These are phyloP conservation scores for Meloe dianella DNA, from an alignment of 2,888 invertebrate genomes.

Conservation along the genomic window DNA sequence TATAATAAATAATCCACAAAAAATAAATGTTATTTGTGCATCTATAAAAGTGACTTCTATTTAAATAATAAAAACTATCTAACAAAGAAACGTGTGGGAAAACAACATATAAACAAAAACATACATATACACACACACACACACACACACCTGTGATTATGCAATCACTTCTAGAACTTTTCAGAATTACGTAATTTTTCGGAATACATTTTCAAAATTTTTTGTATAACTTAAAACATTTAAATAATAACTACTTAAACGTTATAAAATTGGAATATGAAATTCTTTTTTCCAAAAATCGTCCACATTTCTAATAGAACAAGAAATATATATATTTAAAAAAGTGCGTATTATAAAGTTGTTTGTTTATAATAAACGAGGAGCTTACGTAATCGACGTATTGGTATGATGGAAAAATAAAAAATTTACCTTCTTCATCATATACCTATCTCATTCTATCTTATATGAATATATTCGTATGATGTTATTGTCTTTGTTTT, in stretches of 20 bases:
- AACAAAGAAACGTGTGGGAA: background rate
- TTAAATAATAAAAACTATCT: background rate
- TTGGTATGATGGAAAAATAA: background rate
- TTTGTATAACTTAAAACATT: no score
- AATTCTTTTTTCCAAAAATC: background rate
- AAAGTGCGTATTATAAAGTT: background rate
- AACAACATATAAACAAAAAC: no score
- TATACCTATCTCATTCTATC: background rate
- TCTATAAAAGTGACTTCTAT: background rate
- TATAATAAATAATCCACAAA: no score
- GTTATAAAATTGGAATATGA: background rate
- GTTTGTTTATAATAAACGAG: background rate
- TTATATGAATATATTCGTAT: background rate
- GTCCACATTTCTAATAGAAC: no score
- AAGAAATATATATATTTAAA: no score
- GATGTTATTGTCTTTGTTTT: background rate
- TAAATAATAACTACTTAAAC: background rate
- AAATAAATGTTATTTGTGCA: no score
- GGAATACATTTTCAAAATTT: no score
- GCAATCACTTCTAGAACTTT: background rate
- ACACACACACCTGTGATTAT: background rate
- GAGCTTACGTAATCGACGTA: background rate
- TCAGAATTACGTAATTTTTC: background rate
- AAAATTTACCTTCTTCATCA: background rate
- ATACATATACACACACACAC: no score